Base-by-base conservation (phyloP, 2,113 vertebrate species). In the Brachypodius melanocephalos region DNA sequence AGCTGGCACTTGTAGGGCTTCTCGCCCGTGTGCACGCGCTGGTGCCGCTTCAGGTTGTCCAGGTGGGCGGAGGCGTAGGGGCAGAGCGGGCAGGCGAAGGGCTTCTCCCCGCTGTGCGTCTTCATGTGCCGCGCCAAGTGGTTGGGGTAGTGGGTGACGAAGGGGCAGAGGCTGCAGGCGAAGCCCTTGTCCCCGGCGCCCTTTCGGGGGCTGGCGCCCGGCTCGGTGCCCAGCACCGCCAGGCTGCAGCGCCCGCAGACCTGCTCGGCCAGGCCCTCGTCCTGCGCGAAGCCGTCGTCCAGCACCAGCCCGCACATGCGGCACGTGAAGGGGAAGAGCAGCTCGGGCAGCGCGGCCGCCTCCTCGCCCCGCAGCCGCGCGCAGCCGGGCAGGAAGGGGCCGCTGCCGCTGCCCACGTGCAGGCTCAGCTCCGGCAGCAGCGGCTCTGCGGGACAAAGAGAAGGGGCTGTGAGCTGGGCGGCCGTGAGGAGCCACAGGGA, bases 61-160 rank as follows among this genome's bases (percentile, higher is more conserved):
- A 99, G 98, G 97, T 99, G 99, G 46, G 99, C 99, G 0, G 99
- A 99, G 66, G 99, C 99, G 0, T 99, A 99, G 45, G 99, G 98
- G 88, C 99, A 99, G 94, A 99, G 98, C 6, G 98, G 98, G 95
- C 99, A 99, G 95, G 98, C 98, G n/a, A 99, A 99, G 1, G 99
- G 99, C 97, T 99, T 99, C 97, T 99, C 99, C 3, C 99, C 99
- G 6, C 99, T 99, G 98, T 99, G 99, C 0, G 99, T 99, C 98
- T 99, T 99, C 99, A 99, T 99, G 98, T 99, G 99, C 83, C 99
- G 98, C 0, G 98, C 99, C 98, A 99, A 95, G 97, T 99, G 99
- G 98, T 99, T 99, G 54, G 99, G 99, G 96, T 99, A 99, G 94
- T 99, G 99, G 40, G 99, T 99, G 96, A 99, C 98, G 32, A 99